These are phyloP conservation scores for Lytechinus pictus DNA, from an alignment of 35 echinoderm and acorn worm genomes.

Conservation along the genomic window DNA sequence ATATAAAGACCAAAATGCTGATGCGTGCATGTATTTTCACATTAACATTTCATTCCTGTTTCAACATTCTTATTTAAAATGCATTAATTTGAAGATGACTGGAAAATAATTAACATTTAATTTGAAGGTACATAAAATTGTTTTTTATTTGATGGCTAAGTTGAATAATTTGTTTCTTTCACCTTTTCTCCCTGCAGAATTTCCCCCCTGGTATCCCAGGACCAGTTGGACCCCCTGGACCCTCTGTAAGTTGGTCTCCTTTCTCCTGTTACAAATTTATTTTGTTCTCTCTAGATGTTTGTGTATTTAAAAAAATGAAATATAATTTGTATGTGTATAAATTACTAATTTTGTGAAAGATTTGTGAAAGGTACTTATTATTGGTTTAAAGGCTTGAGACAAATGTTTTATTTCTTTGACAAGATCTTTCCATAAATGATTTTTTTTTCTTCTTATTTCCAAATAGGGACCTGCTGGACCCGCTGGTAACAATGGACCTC, in stretches of 20 bases:
- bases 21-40: no score
- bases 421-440: background rate
- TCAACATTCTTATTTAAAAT: background rate
- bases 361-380: no score
- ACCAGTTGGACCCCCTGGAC: constrained; percentile 47
- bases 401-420: background rate
- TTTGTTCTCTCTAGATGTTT: no score
- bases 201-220: constrained; percentile 38
- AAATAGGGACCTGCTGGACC: constrained; percentile 21
- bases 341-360: no score
- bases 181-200: constrained; percentile 11
- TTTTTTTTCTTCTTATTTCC: background rate
- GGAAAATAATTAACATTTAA: background rate
- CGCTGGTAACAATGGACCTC: constrained; percentile 26
- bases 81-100: background rate
- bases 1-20: no score
- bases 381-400: no score
- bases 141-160: background rate
- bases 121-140: background rate
- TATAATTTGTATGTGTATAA: no score
- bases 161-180: background rate
- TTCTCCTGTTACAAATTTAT: no score
- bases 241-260: background rate
- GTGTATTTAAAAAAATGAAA: no score
- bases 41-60: no score